Evolutionary conservation across 2,888 invertebrate species (phyloP).

Genomic region (Orchestes rusci): DNA sequence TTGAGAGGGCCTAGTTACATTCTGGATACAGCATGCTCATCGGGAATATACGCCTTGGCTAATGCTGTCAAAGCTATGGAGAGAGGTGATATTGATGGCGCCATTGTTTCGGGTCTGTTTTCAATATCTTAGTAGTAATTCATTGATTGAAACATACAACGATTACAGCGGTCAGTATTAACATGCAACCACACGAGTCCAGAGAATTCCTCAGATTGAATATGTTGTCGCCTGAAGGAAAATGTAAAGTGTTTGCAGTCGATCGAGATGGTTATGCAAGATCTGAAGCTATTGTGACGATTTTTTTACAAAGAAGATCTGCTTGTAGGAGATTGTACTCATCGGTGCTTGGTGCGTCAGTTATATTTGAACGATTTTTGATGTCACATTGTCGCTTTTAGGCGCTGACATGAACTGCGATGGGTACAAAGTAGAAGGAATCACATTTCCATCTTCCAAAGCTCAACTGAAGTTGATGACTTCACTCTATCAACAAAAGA

Average conservation of each 20-base stretch:
- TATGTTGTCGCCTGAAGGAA: constrained; percentile 25
- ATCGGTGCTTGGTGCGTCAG: constrained; percentile 8
- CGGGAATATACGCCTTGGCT: constrained; percentile 27
- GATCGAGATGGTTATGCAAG: too few species aligned
- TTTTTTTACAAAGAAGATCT: too few species aligned
- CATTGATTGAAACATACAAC: background rate
- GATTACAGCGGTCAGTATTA: constrained; percentile 27
- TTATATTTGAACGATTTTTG: background rate
- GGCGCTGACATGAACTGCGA: constrained; percentile 36
- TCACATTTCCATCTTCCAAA: constrained; percentile 40
- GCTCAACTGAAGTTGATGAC: constrained; percentile 54
- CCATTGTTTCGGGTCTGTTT: constrained; percentile 25
- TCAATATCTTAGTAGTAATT: background rate
- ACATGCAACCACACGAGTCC: constrained; percentile 28
- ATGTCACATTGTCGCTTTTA: background rate
- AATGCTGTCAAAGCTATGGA: constrained; percentile 28
- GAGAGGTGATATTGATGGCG: constrained; percentile 22
- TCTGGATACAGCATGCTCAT: constrained; percentile 32
- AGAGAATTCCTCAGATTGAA: constrained; percentile 26
- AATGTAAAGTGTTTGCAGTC: constrained; percentile 70
- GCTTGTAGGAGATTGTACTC: constrained; percentile 36
- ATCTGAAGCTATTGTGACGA: too few species aligned
- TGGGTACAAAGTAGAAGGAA: constrained; percentile 39
- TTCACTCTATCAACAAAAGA: constrained; percentile 60
- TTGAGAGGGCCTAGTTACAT: constrained; percentile 32